These are phyloP conservation scores for Cephus spinipes DNA, from an alignment of 2,888 invertebrate species.

Conservation along the genomic window DNA sequence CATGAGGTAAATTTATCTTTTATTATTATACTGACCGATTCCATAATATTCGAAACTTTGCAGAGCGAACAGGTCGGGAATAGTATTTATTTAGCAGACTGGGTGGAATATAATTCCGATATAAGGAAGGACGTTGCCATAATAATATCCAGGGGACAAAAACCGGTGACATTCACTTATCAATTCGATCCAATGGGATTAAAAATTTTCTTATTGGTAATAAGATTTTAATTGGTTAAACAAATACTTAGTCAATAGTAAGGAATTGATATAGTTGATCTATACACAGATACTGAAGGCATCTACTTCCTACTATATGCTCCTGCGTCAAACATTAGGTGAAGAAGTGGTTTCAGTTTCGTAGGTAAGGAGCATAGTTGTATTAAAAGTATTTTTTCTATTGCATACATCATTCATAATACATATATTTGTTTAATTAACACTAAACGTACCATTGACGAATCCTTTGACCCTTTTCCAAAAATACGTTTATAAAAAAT, in stretches of 20 bases:
- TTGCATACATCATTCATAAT: background rate
- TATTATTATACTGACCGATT: background rate
- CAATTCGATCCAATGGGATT: slow-evolving; percentile 12
- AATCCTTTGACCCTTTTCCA: too few species aligned
- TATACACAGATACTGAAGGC: slow-evolving; percentile 16
- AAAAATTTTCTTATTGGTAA: slow-evolving; percentile 16
- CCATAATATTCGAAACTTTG: background rate
- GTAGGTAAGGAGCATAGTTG: background rate
- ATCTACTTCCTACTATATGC: slow-evolving; percentile 16
- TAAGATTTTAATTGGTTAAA: background rate
- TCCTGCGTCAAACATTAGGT: slow-evolving; percentile 14
- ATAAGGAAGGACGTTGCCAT: slow-evolving; percentile 9
- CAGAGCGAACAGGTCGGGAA: slow-evolving; percentile 15
- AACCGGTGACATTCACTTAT: background rate
- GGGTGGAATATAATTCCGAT: background rate
- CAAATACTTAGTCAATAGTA: background rate
- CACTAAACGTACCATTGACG: too few species aligned
- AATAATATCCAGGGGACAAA: slow-evolving; percentile 12
- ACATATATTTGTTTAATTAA: background rate
- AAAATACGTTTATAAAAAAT: too few species aligned
- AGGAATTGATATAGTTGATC: background rate
- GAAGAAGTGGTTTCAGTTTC: background rate
- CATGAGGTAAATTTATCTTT: slow-evolving; percentile 13
- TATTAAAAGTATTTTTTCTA: background rate
- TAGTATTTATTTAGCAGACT: slow-evolving; percentile 10